Evolutionary conservation across 2,113 vertebrate genomes (phyloP), one percentile per base, ranked within the genome.

Genomic region (Chaenogobius annularis): DNA sequence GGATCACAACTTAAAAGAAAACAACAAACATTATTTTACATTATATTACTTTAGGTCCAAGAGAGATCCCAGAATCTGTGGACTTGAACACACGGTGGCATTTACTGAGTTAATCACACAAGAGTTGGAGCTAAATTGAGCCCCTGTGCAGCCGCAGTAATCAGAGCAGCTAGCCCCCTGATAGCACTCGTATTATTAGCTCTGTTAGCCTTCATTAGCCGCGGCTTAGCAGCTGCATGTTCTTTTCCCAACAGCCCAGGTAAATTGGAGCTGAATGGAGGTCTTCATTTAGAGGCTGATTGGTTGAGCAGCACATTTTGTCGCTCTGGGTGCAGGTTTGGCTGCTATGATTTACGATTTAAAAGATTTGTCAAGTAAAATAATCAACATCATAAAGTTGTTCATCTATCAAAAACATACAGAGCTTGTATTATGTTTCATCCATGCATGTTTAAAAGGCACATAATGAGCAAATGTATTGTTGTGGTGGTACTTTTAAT

Each of bases 131-230:
- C 19, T 20, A n/a, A 20, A n/a, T 20, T 7, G 50, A 54, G n/a
- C 50, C 50, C 11, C 19, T 9, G 50, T 54, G 50, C 50, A 54
- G 19, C 17, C 9, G 17, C n/a, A n/a, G 50, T 20, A 54, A 54
- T 54, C 50, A 54, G 50, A 54, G 50, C 50, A 52, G 50, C 50
- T 20, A 54, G 19, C 50, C 50, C 50, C 50, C 50, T 54, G 50
- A 54, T n/a, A 54, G 50, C 19, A 2, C 50, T 20, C 50, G 8
- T 54, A 54, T 54, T 54, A 54, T 54, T 54, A 54, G 50, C 50
- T n/a, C 19, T n/a, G 50, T 54, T 54, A 54, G 50, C 50, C 50
- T 54, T 54, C 50, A 54, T 54, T 54, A 54, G 50, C 50, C 50
- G 17, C 17, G 50, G 19, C 10, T n/a, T 54, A 54, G 50, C 47